A percentile compares a stretch with the other conserved stretches of the same genome.
Conservation (phyloP, 2,888 invertebrate genomes). For the Cryptops parisi region DNA sequence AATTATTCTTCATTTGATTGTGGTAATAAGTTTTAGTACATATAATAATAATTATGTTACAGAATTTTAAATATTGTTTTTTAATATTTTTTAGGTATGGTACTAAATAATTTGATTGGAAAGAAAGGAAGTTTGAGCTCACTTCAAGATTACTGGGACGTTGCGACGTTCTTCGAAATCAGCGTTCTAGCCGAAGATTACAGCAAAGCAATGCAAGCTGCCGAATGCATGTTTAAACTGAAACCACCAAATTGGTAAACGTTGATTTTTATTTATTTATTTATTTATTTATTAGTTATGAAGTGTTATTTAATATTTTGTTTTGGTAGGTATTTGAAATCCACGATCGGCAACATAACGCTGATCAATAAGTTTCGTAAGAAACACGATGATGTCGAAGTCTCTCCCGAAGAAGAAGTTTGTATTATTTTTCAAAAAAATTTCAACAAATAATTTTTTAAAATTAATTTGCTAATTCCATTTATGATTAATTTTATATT, state of each 20-base stretch:
- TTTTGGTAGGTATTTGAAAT: slow-evolving; percentile 63
- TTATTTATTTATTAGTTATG: background rate
- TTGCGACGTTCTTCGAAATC: slow-evolving; percentile 96
- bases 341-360: slow-evolving; percentile 90
- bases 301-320: background rate
- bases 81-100: slow-evolving; percentile 47
- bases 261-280: slow-evolving; percentile 11
- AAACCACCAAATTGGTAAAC: slow-evolving; percentile 40
- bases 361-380: slow-evolving; percentile 77
- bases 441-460: too few relatives aligned
- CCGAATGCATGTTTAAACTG: slow-evolving; percentile 44
- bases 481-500: too few relatives aligned
- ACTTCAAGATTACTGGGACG: slow-evolving; percentile 96
- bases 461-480: too few relatives aligned
- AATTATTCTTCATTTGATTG: too few relatives aligned
- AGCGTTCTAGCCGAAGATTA: slow-evolving; percentile 95
- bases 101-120: slow-evolving; percentile 91
- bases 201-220: slow-evolving; percentile 89
- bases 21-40: background rate
- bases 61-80: background rate
- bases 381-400: slow-evolving; percentile 52
- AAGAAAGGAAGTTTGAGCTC: slow-evolving; percentile 90
- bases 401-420: slow-evolving; percentile 53
- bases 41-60: background rate
- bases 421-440: too few relatives aligned